Evolutionary conservation across 1,140 invertebrate species (phyloP), one percentile per base, ranked within the genome.

Genomic region (Zaprionus inermis): DNA sequence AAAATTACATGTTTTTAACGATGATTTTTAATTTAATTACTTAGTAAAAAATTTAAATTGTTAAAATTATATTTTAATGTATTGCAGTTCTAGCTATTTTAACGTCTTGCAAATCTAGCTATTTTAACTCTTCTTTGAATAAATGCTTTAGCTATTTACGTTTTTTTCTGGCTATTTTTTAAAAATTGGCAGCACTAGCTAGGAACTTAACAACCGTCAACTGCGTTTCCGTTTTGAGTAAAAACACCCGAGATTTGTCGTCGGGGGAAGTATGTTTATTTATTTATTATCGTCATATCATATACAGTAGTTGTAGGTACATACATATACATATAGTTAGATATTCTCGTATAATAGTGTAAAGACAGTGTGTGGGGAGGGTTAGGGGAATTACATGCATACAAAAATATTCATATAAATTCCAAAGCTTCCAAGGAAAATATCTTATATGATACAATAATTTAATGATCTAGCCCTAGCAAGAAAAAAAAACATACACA

Each of bases 381-480:
- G 14, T 2, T 16, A 41, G 1, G 30, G 58, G 44, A 64, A 36
- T 75, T 75, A 70, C 72, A 75, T 80, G 61, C 59, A 69, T 77
- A 69, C 44, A 69, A 73, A 60, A 69, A 74, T 78, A 74, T 75
- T 52, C 59, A 75, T 70, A 74, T 67, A 54, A 76, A 77, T 79
- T 79, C 5, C 24, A 28, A 28, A 69, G 73, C 73, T 79, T 78
- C 41, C 78, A 73, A 74, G 74, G 71, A 81, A 14, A 52, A 78
- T 78, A 78, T 77, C 69, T 85, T 80, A 77, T 77, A 85, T 84
- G 63, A 24, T 84, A 84, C 77, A 84, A 80, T 81, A 80, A 85
- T 85, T 76, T 79, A 84, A 56, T 71, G 54, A 36, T 73, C 66
- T 85, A 81, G 46, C 54, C 51, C 81, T 84, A 72, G n/a, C 16